These are phyloP conservation scores for Enteromius anoplus DNA, from an alignment of 2,797 vertebrate species.

Conservation along the genomic window DNA sequence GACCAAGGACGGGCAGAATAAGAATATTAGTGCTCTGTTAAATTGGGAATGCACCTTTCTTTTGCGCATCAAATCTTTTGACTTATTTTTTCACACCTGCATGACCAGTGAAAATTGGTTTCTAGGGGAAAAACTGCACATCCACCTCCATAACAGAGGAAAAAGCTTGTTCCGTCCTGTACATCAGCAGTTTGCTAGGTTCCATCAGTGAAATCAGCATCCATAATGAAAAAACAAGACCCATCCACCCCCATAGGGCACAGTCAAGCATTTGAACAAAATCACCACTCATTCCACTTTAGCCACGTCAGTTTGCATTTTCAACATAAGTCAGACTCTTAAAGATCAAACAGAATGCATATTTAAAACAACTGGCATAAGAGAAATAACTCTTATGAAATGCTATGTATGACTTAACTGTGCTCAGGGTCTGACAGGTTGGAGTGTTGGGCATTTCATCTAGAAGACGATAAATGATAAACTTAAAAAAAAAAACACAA, in stretches of 20 bases:
- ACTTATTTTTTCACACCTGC: neutral
- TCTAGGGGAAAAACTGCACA: conserved; percentile 2
- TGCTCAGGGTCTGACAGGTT: conserved; percentile 7
- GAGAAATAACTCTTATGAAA: neutral
- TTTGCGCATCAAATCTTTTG: conserved; percentile 4
- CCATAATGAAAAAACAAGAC: neutral
- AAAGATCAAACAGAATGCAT: conserved; percentile 16
- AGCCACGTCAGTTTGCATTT: conserved; percentile 7
- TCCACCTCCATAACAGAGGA: neutral
- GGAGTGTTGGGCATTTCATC: neutral
- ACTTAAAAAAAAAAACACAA: neutral
- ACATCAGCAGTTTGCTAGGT: conserved; percentile 22
- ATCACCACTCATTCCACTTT: conserved; percentile 19
- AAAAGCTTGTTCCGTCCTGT: neutral
- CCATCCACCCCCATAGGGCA: neutral
- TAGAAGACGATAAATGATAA: too few relatives aligned
- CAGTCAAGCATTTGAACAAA: conserved; percentile 28
- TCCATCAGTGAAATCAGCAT: conserved; percentile 31
- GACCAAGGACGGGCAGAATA: neutral
- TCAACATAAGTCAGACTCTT: neutral
- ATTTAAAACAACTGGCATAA: conserved; percentile 1
- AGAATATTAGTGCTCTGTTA: neutral
- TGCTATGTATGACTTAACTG: neutral
- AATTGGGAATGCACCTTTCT: neutral
- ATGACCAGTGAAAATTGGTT: neutral